Evolutionary conservation across 2,797 vertebrate species (phyloP), one percentile per base, ranked within the genome.

Genomic region (Lithobates sylvaticus): DNA sequence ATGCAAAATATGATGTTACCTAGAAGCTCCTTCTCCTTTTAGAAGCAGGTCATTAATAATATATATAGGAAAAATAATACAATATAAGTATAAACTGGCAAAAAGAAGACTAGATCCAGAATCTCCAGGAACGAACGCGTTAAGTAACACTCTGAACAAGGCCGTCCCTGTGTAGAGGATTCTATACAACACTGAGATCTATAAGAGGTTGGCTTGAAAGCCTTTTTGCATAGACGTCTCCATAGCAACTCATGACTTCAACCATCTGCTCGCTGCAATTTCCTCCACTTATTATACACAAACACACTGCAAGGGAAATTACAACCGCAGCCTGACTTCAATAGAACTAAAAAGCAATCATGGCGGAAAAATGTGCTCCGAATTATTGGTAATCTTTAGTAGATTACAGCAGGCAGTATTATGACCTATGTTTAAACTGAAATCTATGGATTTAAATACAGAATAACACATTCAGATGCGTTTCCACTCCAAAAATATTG

Each of bases 241-340:
- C 69, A 86, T 83, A 82, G 70, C 42, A 84, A 87, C 81, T 16
- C 29, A 2, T 78, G 76, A 39, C 70, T 42, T 26, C 13, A 47
- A 54, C 81, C 81, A 87, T 87, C 76, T 87, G 86, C 76, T 80
- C 50, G 64, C 58, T 74, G 65, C n/a, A 58, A 76, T 74, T 26
- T 27, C 26, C 68, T 73, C 75, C 34, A 32, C 34, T 26, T 54
- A 75, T 79, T 74, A 73, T 75, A 78, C 61, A 83, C 75, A 83
- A 73, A 73, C 75, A 58, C 32, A 68, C 27, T 71, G 61, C 67
- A 29, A 69, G 47, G 58, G 42, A 80, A 42, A 70, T 82, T 34
- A 16, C 21, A 12, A 50, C 68, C 68, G 47, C 29, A 36, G 65
- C 68, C 80, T 42, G 6, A 61, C 42, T 21, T 29, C 80, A 73